These are phyloP conservation scores for Lycodopsis pacificus DNA, from an alignment of 2,797 vertebrate genomes.

Conservation along the genomic window DNA sequence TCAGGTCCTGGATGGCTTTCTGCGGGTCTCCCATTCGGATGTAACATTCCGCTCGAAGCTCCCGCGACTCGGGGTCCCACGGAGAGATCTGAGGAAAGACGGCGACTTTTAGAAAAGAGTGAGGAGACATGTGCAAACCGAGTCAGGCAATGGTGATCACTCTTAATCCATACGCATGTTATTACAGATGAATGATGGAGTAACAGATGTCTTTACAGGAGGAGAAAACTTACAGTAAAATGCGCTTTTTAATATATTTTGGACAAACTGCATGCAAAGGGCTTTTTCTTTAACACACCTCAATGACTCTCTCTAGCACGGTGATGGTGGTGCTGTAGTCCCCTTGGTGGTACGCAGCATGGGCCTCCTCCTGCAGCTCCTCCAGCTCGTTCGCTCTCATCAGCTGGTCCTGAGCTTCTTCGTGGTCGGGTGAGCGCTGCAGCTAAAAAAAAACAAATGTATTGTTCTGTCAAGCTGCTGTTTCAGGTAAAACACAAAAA, in stretches of 20 bases:
- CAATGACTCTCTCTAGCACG: conserved; percentile 84
- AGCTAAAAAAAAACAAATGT: conserved; percentile 68
- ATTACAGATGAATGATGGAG: not conserved
- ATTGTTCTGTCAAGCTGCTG: not conserved
- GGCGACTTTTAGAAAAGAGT: not conserved
- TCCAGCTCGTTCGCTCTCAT: conserved; percentile 79
- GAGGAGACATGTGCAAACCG: not conserved
- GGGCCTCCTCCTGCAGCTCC: conserved; percentile 81
- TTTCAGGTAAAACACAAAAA: not conserved
- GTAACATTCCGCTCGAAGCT: conserved; percentile 88
- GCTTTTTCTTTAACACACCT: conserved; percentile 68
- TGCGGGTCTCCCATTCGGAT: conserved; percentile 84
- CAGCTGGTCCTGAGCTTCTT: conserved; percentile 85
- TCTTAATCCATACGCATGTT: not conserved
- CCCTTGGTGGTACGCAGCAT: conserved; percentile 77
- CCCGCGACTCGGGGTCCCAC: conserved; percentile 87
- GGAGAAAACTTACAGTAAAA: not conserved
- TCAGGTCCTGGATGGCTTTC: conserved; percentile 88
- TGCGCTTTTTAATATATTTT: not conserved
- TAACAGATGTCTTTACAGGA: not conserved
- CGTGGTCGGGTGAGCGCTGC: conserved; percentile 78
- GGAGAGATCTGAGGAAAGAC: conserved; percentile 81
- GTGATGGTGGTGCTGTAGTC: conserved; percentile 80
- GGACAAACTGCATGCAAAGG: not conserved
- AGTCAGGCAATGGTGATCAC: not conserved